Evolutionary conservation across 2,113 vertebrate genomes (phyloP).

Genomic region (Poeciliopsis retropinna): DNA sequence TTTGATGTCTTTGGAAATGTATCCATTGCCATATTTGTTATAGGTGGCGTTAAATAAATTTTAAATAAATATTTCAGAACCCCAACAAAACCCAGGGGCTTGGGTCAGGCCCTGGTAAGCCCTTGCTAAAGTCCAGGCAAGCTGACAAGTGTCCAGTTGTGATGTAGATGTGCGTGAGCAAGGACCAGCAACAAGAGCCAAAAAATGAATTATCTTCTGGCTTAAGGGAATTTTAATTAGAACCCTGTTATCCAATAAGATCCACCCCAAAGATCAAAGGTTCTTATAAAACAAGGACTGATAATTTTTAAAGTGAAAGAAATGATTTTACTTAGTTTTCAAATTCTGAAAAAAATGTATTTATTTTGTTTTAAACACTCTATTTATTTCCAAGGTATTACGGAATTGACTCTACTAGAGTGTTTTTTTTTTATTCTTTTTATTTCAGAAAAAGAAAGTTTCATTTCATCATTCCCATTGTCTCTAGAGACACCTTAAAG

Average conservation of each 20-base stretch:
- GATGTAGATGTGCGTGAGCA: slow-evolving; percentile 29
- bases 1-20: not conserved
- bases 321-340: not conserved
- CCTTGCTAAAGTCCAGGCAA: not conserved
- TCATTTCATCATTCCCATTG: not conserved
- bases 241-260: slow-evolving; percentile 48
- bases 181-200: slow-evolving; percentile 30
- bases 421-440: no score
- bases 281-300: slow-evolving; percentile 51
- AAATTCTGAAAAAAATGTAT: not conserved
- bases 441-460: not conserved
- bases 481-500: not conserved
- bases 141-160: not conserved
- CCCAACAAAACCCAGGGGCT: not conserved
- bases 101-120: not conserved
- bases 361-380: not conserved
- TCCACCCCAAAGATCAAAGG: slow-evolving; percentile 69
- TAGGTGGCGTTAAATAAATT: not conserved
- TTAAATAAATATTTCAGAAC: no score
- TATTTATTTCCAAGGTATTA: not conserved
- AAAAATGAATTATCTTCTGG: slow-evolving; percentile 49
- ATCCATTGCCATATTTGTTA: not conserved
- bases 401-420: not conserved
- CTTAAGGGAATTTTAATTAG: slow-evolving; percentile 60
- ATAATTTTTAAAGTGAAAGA: not conserved